Evolutionary conservation across 2,888 invertebrate species (phyloP).

Genomic region (Drosophila neonasuta): DNA sequence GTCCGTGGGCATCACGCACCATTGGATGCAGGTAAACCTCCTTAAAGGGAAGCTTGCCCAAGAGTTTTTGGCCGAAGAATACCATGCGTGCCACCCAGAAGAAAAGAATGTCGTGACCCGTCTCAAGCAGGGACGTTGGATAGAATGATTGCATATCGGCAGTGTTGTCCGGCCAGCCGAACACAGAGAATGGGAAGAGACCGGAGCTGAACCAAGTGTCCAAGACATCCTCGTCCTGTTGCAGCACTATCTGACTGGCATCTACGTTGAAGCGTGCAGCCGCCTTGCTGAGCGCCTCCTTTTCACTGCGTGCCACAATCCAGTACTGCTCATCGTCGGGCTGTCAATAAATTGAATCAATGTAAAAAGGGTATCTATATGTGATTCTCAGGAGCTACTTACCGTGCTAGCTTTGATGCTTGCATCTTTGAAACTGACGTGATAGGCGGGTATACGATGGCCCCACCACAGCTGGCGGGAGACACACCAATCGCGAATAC

Average conservation of each 20-base stretch:
- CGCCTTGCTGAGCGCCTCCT: slow-evolving; percentile 92
- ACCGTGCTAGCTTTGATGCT: slow-evolving; percentile 78
- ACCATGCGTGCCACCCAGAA: slow-evolving; percentile 99
- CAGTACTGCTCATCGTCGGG: slow-evolving; percentile 86
- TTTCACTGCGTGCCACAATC: slow-evolving; percentile 89
- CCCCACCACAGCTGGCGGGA: slow-evolving; percentile 99
- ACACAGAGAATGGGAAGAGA: slow-evolving; percentile 96
- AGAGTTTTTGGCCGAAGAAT: slow-evolving; percentile 95
- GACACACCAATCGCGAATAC: slow-evolving; percentile 99
- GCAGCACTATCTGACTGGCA: slow-evolving; percentile 84
- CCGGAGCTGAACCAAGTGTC: slow-evolving; percentile 99
- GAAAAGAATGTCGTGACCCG: slow-evolving; percentile 98
- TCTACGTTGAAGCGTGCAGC: slow-evolving; percentile 86
- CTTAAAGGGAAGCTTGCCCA: slow-evolving; percentile 95
- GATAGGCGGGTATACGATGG: slow-evolving; percentile 97
- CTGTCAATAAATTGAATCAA: slow-evolving; percentile 43
- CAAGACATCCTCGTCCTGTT: slow-evolving; percentile 96
- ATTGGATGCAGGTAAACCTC: slow-evolving; percentile 98
- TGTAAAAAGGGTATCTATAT: neutral
- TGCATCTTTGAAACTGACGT: slow-evolving; percentile 85
- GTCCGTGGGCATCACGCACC: slow-evolving; percentile 98
- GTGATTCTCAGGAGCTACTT: slow-evolving; percentile 50
- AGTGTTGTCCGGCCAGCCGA: slow-evolving; percentile 97
- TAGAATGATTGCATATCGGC: slow-evolving; percentile 90
- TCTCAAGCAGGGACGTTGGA: slow-evolving; percentile 95